These are phyloP conservation scores for Phengaris alcon DNA, from an alignment of 2,888 invertebrate species.

Conservation along the genomic window DNA sequence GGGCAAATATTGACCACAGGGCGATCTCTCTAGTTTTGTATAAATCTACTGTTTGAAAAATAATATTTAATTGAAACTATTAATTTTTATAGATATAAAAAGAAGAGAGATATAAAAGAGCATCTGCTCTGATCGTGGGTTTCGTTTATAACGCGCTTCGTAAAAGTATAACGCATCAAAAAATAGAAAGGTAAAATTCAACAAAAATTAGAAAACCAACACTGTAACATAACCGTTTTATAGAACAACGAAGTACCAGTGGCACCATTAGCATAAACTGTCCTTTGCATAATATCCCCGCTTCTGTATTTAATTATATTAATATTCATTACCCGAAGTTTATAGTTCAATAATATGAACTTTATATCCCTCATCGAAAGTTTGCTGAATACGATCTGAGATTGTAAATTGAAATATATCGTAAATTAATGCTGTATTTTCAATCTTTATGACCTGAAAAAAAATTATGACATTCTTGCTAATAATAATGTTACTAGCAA, in stretches of 20 bases:
- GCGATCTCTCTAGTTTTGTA: no score
- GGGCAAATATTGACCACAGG: no score
- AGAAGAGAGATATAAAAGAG: no score
- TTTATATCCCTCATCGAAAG: neutral
- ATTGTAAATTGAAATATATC: slow-evolving; percentile 1
- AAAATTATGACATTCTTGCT: no score
- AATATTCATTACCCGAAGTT: slow-evolving; percentile 20
- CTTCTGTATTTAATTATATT: slow-evolving; percentile 22
- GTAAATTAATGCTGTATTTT: neutral
- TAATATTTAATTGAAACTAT: no score
- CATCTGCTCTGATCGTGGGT: no score
- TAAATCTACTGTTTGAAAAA: no score
- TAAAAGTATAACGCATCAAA: no score
- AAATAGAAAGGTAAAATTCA: neutral
- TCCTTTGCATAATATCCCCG: slow-evolving; percentile 33
- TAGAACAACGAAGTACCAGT: neutral
- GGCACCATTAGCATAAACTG: slow-evolving; percentile 36
- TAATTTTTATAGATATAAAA: no score
- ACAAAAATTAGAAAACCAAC: neutral
- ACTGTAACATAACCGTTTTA: neutral
- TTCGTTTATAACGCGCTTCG: no score
- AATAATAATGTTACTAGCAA: no score
- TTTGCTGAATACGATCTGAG: neutral
- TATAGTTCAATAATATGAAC: neutral
- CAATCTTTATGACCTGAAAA: neutral